phyloP scores from a whole-genome alignment of 2,113 vertebrate genomes.

The Larimichthys polyactis region DNA sequence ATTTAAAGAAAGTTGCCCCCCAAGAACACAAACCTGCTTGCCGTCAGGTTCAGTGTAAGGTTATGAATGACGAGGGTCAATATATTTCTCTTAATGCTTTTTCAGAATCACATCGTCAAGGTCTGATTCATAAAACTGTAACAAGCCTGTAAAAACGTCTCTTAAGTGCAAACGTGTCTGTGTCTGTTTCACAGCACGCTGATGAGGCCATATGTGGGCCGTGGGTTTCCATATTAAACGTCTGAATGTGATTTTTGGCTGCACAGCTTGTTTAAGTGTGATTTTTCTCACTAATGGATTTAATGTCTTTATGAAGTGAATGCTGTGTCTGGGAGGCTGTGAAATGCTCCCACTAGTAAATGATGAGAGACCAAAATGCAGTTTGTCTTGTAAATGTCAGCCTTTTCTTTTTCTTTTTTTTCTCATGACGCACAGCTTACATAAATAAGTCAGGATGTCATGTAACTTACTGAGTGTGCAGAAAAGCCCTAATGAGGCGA shows the following conservation, averaged over 20 bases:
- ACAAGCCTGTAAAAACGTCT: too few relatives aligned
- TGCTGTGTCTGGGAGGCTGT: slow-evolving; percentile 1
- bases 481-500: too few relatives aligned
- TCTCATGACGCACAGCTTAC: too few relatives aligned
- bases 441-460: background rate
- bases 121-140: too few relatives aligned
- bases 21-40: too few relatives aligned
- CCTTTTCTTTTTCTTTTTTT: background rate
- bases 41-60: too few relatives aligned
- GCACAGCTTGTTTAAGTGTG: background rate
- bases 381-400: too few relatives aligned
- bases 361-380: background rate
- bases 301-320: background rate
- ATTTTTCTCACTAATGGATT: slow-evolving; percentile 19
- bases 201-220: slow-evolving; percentile 14
- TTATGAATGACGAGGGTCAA: too few relatives aligned
- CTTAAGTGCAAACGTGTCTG: background rate
- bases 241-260: background rate
- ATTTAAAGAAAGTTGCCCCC: too few relatives aligned
- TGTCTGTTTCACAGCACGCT: background rate
- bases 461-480: background rate
- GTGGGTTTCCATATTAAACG: slow-evolving; percentile 31
- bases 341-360: background rate
- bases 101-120: too few relatives aligned
- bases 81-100: too few relatives aligned